Evolutionary conservation across 2,797 vertebrate genomes (phyloP).

Genomic region (Lindbergichthys nudifrons): DNA sequence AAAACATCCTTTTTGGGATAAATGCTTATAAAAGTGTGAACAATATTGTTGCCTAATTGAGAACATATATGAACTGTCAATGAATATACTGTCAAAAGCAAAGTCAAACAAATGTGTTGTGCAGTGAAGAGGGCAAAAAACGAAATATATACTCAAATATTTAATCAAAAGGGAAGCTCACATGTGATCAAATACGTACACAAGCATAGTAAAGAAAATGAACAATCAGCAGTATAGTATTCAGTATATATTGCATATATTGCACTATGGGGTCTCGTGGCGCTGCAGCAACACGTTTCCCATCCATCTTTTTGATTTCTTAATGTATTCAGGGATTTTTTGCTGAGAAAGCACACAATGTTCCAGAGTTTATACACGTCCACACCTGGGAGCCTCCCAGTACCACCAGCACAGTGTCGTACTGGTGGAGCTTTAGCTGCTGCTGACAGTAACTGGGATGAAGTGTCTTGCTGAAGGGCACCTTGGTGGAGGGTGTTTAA

Average conservation of each 20-base stretch:
- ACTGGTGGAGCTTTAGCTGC: constrained; percentile 19
- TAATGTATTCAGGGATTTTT: constrained; percentile 31
- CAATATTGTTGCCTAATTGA: too few relatives aligned
- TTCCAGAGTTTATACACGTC: constrained; percentile 31
- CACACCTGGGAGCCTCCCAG: constrained; percentile 34
- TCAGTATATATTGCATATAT: neutral
- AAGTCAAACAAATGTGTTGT: too few relatives aligned
- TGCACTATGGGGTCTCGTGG: constrained; percentile 24
- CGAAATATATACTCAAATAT: too few relatives aligned
- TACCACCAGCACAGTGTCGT: constrained; percentile 10
- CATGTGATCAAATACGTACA: too few relatives aligned
- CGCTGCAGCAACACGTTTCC: constrained; percentile 42
- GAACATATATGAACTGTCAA: too few relatives aligned
- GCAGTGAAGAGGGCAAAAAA: too few relatives aligned
- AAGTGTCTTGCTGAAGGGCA: constrained; percentile 45
- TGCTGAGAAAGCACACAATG: constrained; percentile 47
- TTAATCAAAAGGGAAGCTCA: too few relatives aligned
- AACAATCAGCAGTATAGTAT: too few relatives aligned
- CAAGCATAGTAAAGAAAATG: too few relatives aligned
- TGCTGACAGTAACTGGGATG: constrained; percentile 19
- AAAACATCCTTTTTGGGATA: too few relatives aligned
- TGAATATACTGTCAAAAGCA: too few relatives aligned
- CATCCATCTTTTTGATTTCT: constrained; percentile 55
- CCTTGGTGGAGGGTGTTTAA: constrained; percentile 38
- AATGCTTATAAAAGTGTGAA: too few relatives aligned